Base-by-base conservation (phyloP, 1,140 invertebrate species). In the Hetaerina americana region DNA sequence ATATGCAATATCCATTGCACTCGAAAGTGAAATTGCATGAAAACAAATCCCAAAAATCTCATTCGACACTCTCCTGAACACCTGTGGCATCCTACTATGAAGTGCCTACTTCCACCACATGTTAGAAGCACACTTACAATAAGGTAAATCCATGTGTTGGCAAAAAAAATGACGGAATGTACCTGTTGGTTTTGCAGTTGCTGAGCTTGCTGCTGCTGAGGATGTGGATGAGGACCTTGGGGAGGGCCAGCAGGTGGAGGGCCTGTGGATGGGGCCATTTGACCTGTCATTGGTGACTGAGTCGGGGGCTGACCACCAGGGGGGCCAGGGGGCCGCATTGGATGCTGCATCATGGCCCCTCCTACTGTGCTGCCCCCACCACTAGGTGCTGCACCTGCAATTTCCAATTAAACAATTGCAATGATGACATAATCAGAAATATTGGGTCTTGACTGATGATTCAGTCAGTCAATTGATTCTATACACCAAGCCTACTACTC, bases 261-360 rank as follows among this genome's bases (percentile, higher is more conserved):
- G 70, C 84, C 82, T 10, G 82, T 84, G 24, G 84, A 82, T 3
- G 85, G 84, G 28, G 84, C 84, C 82, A 85, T 84, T 75, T 85
- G 84, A 0, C 82, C 85, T 0, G 84, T 84, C 83, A 87, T 85
- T 5, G 85, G 84, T 18, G 85, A 78, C 15, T 85, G 84, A 8
- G 85, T 86, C 18, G 85, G 82, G 0, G 86, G 85, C 49, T 85
- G 85, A 0, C 84, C 85, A 0, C 85, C 85, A 0, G 77, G 75
- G 77, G 84, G 73, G 82, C 84, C 75, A 81, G 77, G 80, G 70
- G 79, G 77, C 28, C 75, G 76, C 75, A 78, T 80, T 27, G 78
- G 77, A 77, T 74, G 82, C 76, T 72, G 80, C 79, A 77, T 77
- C 74, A 75, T 72, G 6, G 74, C 78, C 40, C 72, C 27, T 73